Base-by-base conservation (phyloP, 2,113 vertebrate genomes). In the Neolamprologus hecqui region DNA sequence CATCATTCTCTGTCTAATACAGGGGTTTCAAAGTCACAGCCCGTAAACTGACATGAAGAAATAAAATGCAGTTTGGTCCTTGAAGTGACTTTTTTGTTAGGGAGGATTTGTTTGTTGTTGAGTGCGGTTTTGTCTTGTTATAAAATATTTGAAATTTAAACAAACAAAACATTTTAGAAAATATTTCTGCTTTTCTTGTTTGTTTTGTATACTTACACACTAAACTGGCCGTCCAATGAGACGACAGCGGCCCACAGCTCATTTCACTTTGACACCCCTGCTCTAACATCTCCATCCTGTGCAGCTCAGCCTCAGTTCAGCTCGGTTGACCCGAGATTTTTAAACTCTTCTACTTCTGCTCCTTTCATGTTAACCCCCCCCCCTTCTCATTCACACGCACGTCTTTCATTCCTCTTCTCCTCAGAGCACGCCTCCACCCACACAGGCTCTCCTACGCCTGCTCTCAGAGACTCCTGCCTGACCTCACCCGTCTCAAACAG, bases 211-310 rank as follows among this genome's bases (percentile, higher is more conserved):
- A 65, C 31, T 5, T 63, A 0, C 4, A 35, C 60, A 65, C 60
- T 35, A 0, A 65, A 65, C 0, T 5, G 31, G 58, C 58, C 17
- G 2, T 35, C 58, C 58, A 35, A 63, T 63, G 15, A 63, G 31
- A n/a, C 9, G 15, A 31, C 58, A 11, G 60, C 4, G 2, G 17
- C 31, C 28, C 31, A 7, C 58, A 1, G 58, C 31, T 65, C 60
- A 7, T 35, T 35, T n/a, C 4, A 35, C 17, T 35, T 0, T 1
- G 31, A 65, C 31, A 0, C 1, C 1, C 31, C 28, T 4, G 17
- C 58, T 35, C 31, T 63, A 33, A 63, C 0, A 19, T 35, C 4
- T 35, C 31, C 60, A 5, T 12, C 60, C 60, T 37, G 19, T 15
- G 13, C 68, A 73, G n/a, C 21, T 45, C 42, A 45, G 42, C 42